Conservation (phyloP, 2,113 vertebrate species). For the Menidia beryllina region DNA sequence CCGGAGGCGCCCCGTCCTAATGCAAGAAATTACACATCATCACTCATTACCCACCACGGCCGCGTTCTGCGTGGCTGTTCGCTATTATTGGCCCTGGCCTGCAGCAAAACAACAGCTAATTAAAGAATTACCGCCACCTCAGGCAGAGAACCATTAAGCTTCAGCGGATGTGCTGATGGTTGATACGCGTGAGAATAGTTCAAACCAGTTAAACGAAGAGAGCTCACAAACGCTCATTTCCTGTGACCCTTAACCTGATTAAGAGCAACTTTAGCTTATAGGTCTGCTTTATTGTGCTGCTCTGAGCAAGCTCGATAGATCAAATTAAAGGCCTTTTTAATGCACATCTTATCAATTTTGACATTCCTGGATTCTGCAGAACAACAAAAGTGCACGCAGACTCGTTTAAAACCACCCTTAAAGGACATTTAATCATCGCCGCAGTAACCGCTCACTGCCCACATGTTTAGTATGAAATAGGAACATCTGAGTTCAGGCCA, state of each 20-base stretch:
- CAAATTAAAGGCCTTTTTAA: neutral
- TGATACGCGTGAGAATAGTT: slow-evolving; percentile 21
- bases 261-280: neutral
- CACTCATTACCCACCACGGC: slow-evolving; percentile 6
- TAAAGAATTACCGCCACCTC: slow-evolving; percentile 17
- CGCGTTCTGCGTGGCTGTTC: neutral
- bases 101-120: slow-evolving; percentile 7
- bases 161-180: slow-evolving; percentile 6
- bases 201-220: slow-evolving; percentile 16
- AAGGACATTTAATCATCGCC: neutral
- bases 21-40: slow-evolving; percentile 7
- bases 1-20: slow-evolving; percentile 8
- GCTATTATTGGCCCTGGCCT: neutral
- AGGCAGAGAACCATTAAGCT: slow-evolving; percentile 21
- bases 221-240: neutral
- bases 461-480: neutral
- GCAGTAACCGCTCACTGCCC: neutral
- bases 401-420: too few relatives aligned
- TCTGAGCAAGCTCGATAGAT: neutral
- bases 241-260: slow-evolving; percentile 5
- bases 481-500: slow-evolving; percentile 13
- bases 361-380: neutral
- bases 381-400: too few relatives aligned
- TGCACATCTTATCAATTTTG: neutral
- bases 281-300: slow-evolving; percentile 31